Evolutionary conservation across 2,113 vertebrate genomes (phyloP).

Genomic region (Dasyprocta punctata): DNA sequence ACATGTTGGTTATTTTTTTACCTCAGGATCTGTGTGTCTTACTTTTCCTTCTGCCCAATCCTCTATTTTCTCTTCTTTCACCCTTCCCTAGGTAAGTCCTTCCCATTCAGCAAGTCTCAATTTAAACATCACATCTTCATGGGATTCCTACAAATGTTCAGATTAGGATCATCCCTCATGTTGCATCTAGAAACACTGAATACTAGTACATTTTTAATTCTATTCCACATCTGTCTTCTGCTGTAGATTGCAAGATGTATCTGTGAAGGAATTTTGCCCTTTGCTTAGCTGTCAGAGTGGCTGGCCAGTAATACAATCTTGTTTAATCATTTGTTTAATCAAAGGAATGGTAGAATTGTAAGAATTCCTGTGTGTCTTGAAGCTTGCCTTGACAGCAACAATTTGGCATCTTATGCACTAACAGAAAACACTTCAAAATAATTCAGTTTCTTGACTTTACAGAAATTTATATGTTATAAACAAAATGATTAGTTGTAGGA

Average conservation of each 20-base stretch:
- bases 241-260: background rate
- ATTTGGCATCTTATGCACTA: background rate
- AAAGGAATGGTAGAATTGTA: background rate
- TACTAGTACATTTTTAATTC: background rate
- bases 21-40: background rate
- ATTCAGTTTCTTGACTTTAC: background rate
- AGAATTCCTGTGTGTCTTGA: background rate
- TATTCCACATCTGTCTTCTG: background rate
- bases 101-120: background rate
- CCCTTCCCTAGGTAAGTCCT: background rate
- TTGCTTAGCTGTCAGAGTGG: background rate
- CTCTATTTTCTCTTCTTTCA: background rate
- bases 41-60: background rate
- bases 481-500: background rate
- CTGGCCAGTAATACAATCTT: background rate
- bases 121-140: background rate
- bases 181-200: background rate
- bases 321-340: background rate
- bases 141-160: background rate
- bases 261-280: background rate
- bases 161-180: background rate
- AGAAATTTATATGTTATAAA: constrained; percentile 28
- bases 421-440: constrained; percentile 24
- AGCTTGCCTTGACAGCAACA: background rate
- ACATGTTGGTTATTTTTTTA: background rate